Conservation (phyloP, 2,113 vertebrate species). For the Phrynosoma blainvillii region DNA sequence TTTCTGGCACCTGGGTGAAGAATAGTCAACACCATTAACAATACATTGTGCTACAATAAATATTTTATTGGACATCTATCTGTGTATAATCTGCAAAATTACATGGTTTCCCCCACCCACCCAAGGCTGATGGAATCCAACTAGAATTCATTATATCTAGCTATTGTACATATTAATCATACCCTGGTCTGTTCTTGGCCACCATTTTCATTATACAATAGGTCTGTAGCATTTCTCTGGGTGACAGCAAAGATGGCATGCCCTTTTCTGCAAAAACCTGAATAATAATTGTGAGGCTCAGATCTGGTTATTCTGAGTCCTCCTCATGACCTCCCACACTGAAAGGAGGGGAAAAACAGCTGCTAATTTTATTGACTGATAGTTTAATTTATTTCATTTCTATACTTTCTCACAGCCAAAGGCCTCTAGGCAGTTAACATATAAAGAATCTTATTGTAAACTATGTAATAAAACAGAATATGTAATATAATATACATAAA, state of each 20-base stretch:
- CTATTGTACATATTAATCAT: constrained; percentile 68
- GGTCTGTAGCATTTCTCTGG: not conserved
- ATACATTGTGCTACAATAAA: constrained; percentile 68
- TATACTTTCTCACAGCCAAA: not conserved
- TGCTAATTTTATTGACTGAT: not conserved
- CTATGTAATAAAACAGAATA: too few species aligned
- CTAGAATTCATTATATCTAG: constrained; percentile 61
- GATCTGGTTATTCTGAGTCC: not conserved
- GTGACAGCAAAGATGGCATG: constrained; percentile 7
- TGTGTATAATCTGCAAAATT: constrained; percentile 69
- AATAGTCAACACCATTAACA: constrained; percentile 71
- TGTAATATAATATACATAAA: not conserved
- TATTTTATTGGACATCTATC: constrained; percentile 70
- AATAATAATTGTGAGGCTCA: constrained; percentile 5
- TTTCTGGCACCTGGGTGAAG: constrained; percentile 67
- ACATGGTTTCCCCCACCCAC: constrained; percentile 66
- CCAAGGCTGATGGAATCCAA: constrained; percentile 59
- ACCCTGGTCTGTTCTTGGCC: constrained; percentile 18
- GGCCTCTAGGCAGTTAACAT: not conserved
- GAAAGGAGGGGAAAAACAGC: not conserved
- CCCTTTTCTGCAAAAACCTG: not conserved
- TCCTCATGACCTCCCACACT: not conserved
- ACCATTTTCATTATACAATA: not conserved
- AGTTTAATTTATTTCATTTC: not conserved
- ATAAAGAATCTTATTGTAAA: not conserved